Conservation (phyloP, 2,113 vertebrate genomes). For the Cyanoliseus patagonus region DNA sequence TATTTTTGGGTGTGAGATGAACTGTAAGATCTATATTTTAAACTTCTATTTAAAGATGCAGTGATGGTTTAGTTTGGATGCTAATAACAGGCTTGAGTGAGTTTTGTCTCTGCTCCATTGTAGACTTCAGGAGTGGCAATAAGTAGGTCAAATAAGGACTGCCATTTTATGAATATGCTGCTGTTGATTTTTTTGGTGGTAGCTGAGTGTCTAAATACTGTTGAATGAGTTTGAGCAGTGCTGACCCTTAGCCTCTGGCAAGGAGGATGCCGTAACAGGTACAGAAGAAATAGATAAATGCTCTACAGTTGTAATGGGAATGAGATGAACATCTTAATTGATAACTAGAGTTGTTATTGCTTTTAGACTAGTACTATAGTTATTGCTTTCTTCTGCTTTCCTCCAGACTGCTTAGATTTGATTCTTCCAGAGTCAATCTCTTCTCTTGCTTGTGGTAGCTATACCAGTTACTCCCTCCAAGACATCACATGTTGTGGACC, state of each 20-base stretch:
- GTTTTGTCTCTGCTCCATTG: neutral
- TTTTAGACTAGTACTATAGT: neutral
- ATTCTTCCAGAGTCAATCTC: neutral
- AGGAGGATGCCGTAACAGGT: neutral
- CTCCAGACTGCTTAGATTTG: neutral
- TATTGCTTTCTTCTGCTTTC: neutral
- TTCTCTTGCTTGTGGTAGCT: neutral
- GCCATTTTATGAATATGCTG: fast-evolving
- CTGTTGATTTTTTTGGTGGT: fast-evolving
- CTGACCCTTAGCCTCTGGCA: neutral
- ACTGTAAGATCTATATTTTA: fast-evolving
- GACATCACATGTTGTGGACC: neutral
- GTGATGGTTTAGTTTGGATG: neutral
- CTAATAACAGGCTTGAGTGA: neutral
- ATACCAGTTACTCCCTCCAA: fast-evolving
- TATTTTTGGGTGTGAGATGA: neutral
- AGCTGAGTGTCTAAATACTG: neutral
- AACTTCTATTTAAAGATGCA: neutral
- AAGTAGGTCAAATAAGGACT: neutral
- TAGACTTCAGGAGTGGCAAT: neutral
- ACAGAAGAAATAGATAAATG: neutral
- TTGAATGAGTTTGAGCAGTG: neutral
- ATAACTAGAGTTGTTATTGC: neutral
- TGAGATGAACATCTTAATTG: neutral
- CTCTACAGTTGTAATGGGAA: neutral